Percentiles rank a stretch among this genome's conserved stretches.
Conservation (phyloP, 2,888 invertebrate genomes). For the Philaethria dido region DNA sequence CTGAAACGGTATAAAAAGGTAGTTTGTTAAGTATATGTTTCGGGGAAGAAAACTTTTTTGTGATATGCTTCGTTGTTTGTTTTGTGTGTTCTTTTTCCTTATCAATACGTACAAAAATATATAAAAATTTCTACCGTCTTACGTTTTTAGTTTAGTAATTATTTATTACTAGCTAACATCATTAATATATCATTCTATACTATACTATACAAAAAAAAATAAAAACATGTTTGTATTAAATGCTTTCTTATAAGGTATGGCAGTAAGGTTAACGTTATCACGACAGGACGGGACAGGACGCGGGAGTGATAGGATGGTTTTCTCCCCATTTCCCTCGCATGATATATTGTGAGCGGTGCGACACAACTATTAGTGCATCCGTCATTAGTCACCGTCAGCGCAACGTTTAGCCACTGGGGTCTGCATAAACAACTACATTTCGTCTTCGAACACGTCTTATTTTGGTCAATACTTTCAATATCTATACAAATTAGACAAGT, state of each 20-base stretch:
- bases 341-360: conserved; percentile 76
- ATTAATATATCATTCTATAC: not conserved
- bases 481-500: not conserved
- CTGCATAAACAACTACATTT: conserved; percentile 70
- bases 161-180: no score
- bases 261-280: conserved; percentile 67
- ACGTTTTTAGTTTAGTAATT: not conserved
- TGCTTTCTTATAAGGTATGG: conserved; percentile 34
- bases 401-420: conserved; percentile 65
- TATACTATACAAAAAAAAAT: not conserved
- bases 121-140: not conserved
- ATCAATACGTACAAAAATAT: not conserved
- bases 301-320: conserved; percentile 71
- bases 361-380: conserved; percentile 84
- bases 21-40: conserved; percentile 28
- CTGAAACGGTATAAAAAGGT: conserved; percentile 34
- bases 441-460: conserved; percentile 46
- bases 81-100: not conserved
- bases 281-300: conserved; percentile 49
- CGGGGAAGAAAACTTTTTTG: conserved; percentile 11
- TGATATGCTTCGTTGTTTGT: conserved; percentile 1
- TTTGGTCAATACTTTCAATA: conserved; percentile 14
- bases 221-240: conserved; percentile 29
- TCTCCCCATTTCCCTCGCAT: conserved; percentile 76
- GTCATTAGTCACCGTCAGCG: conserved; percentile 82